Evolutionary conservation across 2,888 invertebrate genomes (phyloP).

Genomic region (Luffia ferchaultella): DNA sequence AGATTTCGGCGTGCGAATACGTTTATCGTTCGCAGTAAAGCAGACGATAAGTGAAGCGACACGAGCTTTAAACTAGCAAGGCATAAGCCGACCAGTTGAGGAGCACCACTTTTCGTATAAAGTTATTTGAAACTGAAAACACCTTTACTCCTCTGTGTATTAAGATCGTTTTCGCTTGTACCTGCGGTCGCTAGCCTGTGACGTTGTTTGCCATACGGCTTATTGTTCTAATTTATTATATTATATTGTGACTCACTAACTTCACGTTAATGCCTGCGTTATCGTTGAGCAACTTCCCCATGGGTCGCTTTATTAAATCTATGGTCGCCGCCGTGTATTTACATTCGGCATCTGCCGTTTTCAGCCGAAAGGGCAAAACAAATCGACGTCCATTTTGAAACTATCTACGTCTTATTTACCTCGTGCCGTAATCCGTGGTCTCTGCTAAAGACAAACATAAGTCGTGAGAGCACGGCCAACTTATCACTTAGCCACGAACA

Average conservation of each 20-base stretch:
- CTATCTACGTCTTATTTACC: constrained; percentile 16
- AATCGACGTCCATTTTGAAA: constrained; percentile 1
- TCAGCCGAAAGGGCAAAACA: not conserved
- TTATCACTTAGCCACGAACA: constrained; percentile 55
- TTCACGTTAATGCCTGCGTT: no score
- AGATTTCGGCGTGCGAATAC: no score
- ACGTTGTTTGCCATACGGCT: no score
- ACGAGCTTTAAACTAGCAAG: constrained; percentile 38
- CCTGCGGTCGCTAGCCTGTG: no score
- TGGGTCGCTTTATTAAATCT: no score
- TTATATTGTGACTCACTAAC: no score
- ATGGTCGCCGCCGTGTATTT: no score
- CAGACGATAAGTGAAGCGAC: constrained; percentile 40
- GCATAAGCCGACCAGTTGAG: constrained; percentile 38
- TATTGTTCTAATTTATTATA: no score
- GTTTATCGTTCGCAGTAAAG: constrained; percentile 47
- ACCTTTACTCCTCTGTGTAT: constrained; percentile 26
- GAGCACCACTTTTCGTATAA: constrained; percentile 23
- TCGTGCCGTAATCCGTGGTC: constrained; percentile 22
- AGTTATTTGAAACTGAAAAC: constrained; percentile 21
- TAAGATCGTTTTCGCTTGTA: constrained; percentile 19
- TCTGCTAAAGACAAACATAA: not conserved
- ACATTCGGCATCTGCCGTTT: no score
- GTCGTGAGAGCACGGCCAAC: constrained; percentile 25
- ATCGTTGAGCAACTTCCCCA: no score